Percentiles rank a stretch among this genome's conserved stretches.
Evolutionary conservation across 1,140 invertebrate species (phyloP).

Genomic region (Drosophila grimshawi): DNA sequence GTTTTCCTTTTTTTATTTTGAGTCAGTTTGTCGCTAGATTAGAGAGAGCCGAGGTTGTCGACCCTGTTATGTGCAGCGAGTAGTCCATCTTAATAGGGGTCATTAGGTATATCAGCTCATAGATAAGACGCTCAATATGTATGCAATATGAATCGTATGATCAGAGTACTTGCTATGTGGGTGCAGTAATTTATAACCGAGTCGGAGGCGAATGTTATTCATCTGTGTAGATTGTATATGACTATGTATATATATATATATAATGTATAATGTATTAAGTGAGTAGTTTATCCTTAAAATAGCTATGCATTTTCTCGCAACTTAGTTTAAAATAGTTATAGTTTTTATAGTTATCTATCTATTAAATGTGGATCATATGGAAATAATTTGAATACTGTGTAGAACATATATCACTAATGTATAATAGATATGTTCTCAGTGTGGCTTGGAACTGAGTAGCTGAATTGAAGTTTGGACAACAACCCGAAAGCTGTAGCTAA

Average conservation of each 20-base stretch:
- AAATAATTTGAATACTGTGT: background rate
- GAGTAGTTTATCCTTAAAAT: no score
- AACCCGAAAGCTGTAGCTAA: no score
- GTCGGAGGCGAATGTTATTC: no score
- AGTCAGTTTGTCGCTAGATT: conserved; percentile 16
- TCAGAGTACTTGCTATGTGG: conserved; percentile 15
- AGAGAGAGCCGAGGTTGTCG: conserved; percentile 24
- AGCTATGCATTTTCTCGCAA: no score
- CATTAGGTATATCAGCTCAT: conserved; percentile 18
- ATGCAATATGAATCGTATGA: conserved; percentile 17
- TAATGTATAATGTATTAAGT: no score
- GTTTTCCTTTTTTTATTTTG: background rate
- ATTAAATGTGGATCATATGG: background rate
- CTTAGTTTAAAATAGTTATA: no score
- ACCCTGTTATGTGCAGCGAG: conserved; percentile 10
- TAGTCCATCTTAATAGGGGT: conserved; percentile 18
- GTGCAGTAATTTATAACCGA: conserved; percentile 2
- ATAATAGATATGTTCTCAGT: background rate
- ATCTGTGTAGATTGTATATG: no score
- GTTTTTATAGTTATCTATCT: background rate
- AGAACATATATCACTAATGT: background rate
- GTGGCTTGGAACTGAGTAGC: background rate
- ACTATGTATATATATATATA: no score
- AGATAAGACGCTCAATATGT: conserved; percentile 21
- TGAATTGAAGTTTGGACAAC: no score